Evolutionary conservation across 2,888 invertebrate species (phyloP).

Genomic region (Desoria tigrina): DNA sequence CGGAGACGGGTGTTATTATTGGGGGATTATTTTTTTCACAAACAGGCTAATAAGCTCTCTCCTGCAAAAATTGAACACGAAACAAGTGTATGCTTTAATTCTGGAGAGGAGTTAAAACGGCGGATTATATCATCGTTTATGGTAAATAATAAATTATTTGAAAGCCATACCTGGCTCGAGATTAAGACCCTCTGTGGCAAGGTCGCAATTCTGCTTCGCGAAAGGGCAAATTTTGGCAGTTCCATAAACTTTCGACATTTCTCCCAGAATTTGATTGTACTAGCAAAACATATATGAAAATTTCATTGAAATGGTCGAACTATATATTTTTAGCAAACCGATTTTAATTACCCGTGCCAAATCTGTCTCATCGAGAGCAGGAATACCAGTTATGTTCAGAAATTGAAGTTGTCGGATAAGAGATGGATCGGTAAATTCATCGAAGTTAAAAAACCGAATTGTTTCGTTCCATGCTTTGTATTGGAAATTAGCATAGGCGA

Average conservation of each 20-base stretch:
- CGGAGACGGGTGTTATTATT: too few species aligned
- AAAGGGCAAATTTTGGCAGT: constrained; percentile 70
- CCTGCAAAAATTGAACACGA: too few species aligned
- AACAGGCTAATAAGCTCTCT: too few species aligned
- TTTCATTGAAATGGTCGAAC: background rate
- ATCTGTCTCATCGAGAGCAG: constrained; percentile 72
- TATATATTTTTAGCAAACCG: background rate
- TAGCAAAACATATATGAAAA: constrained; percentile 33
- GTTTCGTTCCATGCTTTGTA: constrained; percentile 38
- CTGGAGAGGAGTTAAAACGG: too few species aligned
- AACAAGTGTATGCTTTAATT: too few species aligned
- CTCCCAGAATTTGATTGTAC: constrained; percentile 58
- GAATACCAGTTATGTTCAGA: constrained; percentile 70
- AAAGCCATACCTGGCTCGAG: constrained; percentile 59
- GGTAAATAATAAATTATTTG: too few species aligned
- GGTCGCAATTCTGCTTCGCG: constrained; percentile 57
- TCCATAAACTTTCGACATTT: constrained; percentile 78
- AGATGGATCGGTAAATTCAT: constrained; percentile 27
- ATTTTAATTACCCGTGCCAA: constrained; percentile 69
- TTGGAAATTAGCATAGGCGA: constrained; percentile 39
- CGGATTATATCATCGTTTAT: too few species aligned
- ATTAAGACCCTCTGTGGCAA: constrained; percentile 60
- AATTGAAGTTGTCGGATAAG: constrained; percentile 68
- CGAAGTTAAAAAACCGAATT: constrained; percentile 41
- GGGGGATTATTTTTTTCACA: too few species aligned